Conservation (phyloP, 2,113 vertebrate genomes). For the Phaethornis superciliosus region DNA sequence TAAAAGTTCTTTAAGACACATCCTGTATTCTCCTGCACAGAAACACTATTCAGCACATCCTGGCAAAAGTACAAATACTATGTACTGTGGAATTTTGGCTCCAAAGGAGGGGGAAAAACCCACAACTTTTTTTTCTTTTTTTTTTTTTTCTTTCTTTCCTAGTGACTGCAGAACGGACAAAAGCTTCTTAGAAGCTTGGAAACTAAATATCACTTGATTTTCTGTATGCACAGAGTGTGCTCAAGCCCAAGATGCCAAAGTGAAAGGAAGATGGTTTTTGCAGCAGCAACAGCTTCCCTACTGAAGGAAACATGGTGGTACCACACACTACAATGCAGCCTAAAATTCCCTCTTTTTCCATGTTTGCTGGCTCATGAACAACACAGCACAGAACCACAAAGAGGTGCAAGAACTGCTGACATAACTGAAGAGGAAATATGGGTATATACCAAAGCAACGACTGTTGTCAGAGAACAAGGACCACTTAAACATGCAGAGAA, state of each 20-base stretch:
- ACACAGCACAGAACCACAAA: not conserved
- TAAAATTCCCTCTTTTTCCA: not conserved
- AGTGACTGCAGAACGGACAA: constrained; percentile 20
- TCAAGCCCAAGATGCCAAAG: not conserved
- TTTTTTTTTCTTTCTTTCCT: not conserved
- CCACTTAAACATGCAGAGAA: not conserved
- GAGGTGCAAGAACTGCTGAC: not conserved
- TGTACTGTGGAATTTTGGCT: constrained; percentile 15
- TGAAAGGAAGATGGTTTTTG: not conserved
- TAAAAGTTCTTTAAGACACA: not conserved
- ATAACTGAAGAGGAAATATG: not conserved
- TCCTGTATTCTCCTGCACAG: constrained; percentile 11
- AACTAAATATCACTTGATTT: not conserved
- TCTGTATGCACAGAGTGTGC: not conserved
- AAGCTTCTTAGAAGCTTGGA: not conserved
- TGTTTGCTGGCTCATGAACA: not conserved
- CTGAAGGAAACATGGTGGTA: not conserved
- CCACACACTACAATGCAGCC: accelerated
- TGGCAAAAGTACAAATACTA: constrained; percentile 21
- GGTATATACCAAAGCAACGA: not conserved
- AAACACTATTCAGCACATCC: constrained; percentile 22
- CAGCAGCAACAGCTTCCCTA: not conserved
- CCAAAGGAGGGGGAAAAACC: not conserved
- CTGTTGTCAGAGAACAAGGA: not conserved
- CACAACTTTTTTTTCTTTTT: not conserved